These are phyloP conservation scores for Euplexia lucipara DNA, from an alignment of 2,888 invertebrate species.

Conservation along the genomic window DNA sequence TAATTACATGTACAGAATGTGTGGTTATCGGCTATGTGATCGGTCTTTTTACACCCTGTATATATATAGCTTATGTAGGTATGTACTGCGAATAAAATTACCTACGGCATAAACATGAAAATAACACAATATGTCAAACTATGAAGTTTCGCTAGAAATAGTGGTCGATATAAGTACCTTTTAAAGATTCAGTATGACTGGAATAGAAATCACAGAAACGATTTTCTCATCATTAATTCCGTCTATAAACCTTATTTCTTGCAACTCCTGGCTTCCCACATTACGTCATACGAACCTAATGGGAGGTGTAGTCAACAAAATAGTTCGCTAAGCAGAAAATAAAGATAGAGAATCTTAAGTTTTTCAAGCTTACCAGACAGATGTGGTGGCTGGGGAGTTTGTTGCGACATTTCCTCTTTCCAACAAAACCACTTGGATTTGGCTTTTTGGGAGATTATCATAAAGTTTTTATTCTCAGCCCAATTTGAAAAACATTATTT, in stretches of 20 bases:
- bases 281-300: conserved; percentile 31
- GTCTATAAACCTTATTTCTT: conserved; percentile 29
- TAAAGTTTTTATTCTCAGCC: too few relatives aligned
- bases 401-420: too few relatives aligned
- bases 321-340: not conserved
- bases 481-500: too few relatives aligned
- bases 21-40: too few relatives aligned
- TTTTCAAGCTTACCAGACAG: too few relatives aligned
- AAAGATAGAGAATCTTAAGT: not conserved
- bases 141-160: not conserved
- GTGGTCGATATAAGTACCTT: not conserved
- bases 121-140: not conserved
- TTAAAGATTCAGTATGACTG: conserved; percentile 33
- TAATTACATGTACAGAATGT: too few relatives aligned
- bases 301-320: conserved; percentile 4
- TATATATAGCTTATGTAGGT: too few relatives aligned
- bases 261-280: conserved; percentile 28
- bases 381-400: too few relatives aligned
- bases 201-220: conserved; percentile 21
- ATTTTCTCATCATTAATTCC: conserved; percentile 34
- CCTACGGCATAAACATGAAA: not conserved
- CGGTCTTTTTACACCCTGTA: too few relatives aligned
- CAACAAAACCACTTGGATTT: too few relatives aligned
- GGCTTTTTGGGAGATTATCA: too few relatives aligned
- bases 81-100: not conserved